Conservation (phyloP, 2,113 vertebrate genomes). For the Orthochromis indermauri region DNA sequence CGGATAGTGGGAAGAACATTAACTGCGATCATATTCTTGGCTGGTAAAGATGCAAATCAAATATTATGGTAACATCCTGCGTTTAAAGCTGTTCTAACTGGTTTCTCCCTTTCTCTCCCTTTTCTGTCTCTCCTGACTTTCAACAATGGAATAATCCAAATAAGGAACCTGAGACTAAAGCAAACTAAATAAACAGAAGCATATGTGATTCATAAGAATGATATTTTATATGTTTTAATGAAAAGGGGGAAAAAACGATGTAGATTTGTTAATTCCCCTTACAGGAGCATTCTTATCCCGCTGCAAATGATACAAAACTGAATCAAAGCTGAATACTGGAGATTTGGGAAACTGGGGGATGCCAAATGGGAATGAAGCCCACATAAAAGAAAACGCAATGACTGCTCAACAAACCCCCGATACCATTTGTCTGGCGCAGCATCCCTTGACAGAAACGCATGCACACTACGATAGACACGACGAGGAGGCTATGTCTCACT, state of each 20-base stretch:
- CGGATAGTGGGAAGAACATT: neutral
- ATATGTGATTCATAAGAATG: neutral
- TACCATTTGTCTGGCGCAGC: neutral
- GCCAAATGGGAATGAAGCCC: neutral
- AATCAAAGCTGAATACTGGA: neutral
- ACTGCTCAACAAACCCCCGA: neutral
- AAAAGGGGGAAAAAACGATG: neutral
- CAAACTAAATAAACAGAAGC: neutral
- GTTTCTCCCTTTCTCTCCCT: neutral
- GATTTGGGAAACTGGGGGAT: neutral
- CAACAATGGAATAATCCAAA: neutral
- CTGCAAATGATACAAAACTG: neutral
- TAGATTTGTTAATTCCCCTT: neutral
- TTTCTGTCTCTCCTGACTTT: neutral
- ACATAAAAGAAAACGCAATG: neutral
- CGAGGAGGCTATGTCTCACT: conserved; percentile 28
- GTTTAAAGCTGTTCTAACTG: neutral
- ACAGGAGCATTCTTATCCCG: neutral
- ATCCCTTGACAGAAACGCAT: neutral
- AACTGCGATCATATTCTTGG: neutral
- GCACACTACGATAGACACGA: neutral
- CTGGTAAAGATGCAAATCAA: neutral
- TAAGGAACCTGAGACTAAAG: neutral
- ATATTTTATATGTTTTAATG: neutral
- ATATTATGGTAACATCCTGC: neutral